Base-by-base conservation (phyloP, 1,140 invertebrate genomes). In the Lordiphosa clarofinis region DNA sequence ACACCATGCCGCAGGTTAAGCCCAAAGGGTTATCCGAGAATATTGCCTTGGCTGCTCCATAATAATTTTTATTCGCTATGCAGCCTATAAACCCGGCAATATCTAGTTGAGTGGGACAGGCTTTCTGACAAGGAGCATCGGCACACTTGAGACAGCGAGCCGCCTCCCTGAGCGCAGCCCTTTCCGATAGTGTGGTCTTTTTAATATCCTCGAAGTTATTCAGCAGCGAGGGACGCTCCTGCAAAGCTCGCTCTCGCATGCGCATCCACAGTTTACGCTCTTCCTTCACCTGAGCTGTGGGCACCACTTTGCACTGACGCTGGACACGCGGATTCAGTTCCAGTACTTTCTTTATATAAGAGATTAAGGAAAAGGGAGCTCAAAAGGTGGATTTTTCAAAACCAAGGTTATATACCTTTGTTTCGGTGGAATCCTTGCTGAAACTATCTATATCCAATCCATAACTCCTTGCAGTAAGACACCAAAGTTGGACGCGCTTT, bases 1-100 rank as follows among this genome's bases (percentile, higher is more conserved):
- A 99, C 4, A 99, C 97, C 98, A 99, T 99, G 10, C 98, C 98
- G 88, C 98, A 99, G 1, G 97, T 98, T 0, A 99, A 90, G 0
- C 96, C 98, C 12, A 99, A 90, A 0, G 98, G 98, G 90, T 99
- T 99, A 88, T 99, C 98, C 0, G 97, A 98, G 12, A 99, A 92
- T 49, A 99, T 99, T 1, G 94, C 93, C 89, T 97, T 97, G 0
- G 98, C 98, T 5, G 98, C 96, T 39, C 98, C 98, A 91, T 99
- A 99, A 86, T 98, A 99, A 90, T 99, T 99, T 46, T 97, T 98
- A 87, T 97, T 98, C 36, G 96, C 93, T 78, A 99, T 99, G 79
- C 96, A 97, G 0, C 95, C 96, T 40, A 99, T 99, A 82, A 99
- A 99, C 15, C 94, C 93, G 88, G 99, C 99, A 39, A 99, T 93